Evolutionary conservation across 2,113 vertebrate species (phyloP).

Genomic region (Gorsachius goisagi): DNA sequence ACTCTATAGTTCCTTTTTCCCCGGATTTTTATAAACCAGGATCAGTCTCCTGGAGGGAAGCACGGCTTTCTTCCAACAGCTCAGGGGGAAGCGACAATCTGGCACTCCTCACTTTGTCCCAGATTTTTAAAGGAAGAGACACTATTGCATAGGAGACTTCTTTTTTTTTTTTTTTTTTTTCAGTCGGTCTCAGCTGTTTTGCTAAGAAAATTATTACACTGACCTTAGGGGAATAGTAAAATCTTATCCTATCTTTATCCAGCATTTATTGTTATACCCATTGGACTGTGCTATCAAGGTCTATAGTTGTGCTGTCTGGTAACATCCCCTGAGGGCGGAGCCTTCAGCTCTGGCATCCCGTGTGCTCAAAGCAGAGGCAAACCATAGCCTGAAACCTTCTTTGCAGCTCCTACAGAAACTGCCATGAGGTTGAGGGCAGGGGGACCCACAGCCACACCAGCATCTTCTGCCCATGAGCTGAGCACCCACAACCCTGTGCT

Average conservation of each 20-base stretch:
- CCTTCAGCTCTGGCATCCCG: neutral
- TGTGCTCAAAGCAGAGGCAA: neutral
- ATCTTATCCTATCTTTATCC: neutral
- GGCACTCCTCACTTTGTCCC: neutral
- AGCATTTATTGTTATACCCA: neutral
- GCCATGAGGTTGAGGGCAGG: neutral
- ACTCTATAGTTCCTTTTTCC: neutral
- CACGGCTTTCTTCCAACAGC: neutral
- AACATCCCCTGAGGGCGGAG: neutral
- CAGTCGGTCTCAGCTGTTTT: neutral
- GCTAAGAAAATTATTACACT: neutral
- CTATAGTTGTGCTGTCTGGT: neutral
- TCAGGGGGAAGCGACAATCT: conserved; percentile 6
- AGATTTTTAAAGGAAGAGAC: conserved; percentile 14
- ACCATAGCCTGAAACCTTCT: rapidly evolving
- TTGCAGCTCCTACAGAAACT: neutral
- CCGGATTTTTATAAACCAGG: neutral
- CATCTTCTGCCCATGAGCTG: neutral
- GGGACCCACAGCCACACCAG: neutral
- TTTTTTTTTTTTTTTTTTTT: neutral
- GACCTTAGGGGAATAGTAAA: neutral
- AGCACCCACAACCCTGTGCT: neutral
- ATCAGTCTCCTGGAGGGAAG: neutral
- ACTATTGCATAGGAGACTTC: neutral
- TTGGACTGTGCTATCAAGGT: neutral